Evolutionary conservation across 1,140 invertebrate species (phyloP).

Genomic region (Drosophila bifasciata): DNA sequence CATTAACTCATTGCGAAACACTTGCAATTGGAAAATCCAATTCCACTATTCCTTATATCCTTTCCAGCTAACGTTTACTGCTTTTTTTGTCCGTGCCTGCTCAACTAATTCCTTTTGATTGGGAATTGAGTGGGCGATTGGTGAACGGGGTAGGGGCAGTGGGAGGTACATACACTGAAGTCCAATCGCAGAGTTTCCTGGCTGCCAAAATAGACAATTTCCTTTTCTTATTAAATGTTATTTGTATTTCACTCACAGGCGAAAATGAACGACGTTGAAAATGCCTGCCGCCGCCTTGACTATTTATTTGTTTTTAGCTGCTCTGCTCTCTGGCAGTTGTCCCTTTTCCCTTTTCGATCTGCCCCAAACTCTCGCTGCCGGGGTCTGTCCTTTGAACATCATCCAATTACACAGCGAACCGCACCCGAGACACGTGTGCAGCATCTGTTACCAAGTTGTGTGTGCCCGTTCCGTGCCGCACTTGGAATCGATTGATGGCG

Average conservation of each 20-base stretch:
- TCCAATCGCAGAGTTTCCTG: conserved; percentile 42
- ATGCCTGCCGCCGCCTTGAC: conserved; percentile 62
- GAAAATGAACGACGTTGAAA: conserved; percentile 34
- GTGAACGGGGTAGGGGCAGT: not conserved
- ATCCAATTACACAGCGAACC: conserved; percentile 73
- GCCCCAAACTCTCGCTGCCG: not conserved
- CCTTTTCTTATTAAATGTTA: conserved; percentile 81
- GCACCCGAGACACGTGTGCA: conserved; percentile 75
- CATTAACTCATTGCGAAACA: conserved; percentile 47
- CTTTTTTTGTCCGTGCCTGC: conserved; percentile 8
- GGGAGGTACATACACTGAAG: conserved; percentile 3
- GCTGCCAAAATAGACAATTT: conserved; percentile 76
- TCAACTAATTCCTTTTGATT: conserved; percentile 77
- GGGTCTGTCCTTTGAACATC: conserved; percentile 51
- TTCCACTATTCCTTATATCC: conserved; percentile 16
- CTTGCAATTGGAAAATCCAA: conserved; percentile 37
- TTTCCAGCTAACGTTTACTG: conserved; percentile 6
- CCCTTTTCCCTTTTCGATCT: not conserved
- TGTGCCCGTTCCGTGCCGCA: conserved; percentile 41
- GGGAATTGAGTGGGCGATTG: conserved; percentile 18
- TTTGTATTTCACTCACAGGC: conserved; percentile 79
- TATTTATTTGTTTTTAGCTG: conserved; percentile 75
- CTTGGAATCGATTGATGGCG: conserved; percentile 59
- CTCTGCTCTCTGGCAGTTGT: not conserved
- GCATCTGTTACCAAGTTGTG: conserved; percentile 75